Evolutionary conservation across 2,797 vertebrate genomes (phyloP).

Genomic region (Synaphobranchus kaupii): DNA sequence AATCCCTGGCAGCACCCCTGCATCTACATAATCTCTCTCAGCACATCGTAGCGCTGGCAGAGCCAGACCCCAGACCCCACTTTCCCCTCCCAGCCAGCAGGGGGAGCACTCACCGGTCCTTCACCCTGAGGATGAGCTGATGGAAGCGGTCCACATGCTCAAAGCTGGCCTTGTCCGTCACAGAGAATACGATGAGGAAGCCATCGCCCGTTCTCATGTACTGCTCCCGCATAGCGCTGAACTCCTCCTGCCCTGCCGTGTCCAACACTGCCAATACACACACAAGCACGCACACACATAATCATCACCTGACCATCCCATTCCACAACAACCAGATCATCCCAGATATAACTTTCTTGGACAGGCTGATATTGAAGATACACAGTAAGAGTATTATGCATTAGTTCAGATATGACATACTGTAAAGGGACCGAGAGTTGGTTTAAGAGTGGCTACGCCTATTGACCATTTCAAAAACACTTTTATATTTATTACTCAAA

Average conservation of each 20-base stretch:
- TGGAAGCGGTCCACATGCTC: constrained; percentile 97
- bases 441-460: neutral
- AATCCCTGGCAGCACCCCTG: too few relatives aligned
- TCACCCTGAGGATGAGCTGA: constrained; percentile 96
- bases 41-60: neutral
- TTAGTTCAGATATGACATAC: neutral
- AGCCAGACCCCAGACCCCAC: neutral
- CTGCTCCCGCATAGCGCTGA: constrained; percentile 98
- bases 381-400: neutral
- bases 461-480: neutral
- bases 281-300: neutral
- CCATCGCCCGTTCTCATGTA: constrained; percentile 98
- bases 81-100: neutral
- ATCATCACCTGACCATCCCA: neutral
- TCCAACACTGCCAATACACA: constrained; percentile 82
- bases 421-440: neutral
- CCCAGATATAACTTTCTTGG: neutral
- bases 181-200: constrained; percentile 96
- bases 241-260: constrained; percentile 97
- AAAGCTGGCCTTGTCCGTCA: constrained; percentile 98
- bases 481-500: too few relatives aligned
- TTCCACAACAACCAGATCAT: neutral
- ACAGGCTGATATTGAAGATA: neutral
- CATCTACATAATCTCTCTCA: neutral
- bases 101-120: constrained; percentile 84